Base-by-base conservation (phyloP, 2,797 vertebrate genomes). In the Pitangus sulphuratus region DNA sequence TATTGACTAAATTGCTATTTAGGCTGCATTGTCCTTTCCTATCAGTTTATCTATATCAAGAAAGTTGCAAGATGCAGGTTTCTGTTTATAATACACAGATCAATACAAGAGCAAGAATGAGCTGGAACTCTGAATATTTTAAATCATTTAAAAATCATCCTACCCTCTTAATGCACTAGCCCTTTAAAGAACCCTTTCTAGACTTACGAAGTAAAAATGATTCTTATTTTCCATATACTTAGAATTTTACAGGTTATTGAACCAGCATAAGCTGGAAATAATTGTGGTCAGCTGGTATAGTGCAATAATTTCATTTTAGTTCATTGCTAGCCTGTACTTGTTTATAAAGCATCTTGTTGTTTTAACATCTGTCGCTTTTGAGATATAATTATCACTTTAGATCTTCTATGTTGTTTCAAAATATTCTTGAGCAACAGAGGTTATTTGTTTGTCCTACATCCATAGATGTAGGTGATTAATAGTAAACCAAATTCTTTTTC, bases 341-440 rank as follows among this genome's bases (percentile, higher is more conserved):
- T 89, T 89, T 92, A 69, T 93, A 89, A 84, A 95, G 66, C 70
- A 72, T 92, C 77, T 93, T 91, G 51, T 86, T 94, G 65, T 90
- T 96, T 92, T 92, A 96, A 90, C 71, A 92, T 95, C 86, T 95
- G 92, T 80, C 0, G 1, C 68, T 90, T 90, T 94, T 24, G 71
- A 87, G 71, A 77, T 89, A 68, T 80, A 95, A 93, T 85, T 93
- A 89, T 87, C 54, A 66, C 68, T 94, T 96, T 60, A 83, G 68
- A 90, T 85, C 57, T 84, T 92, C 56, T 90, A 61, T 84, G 84
- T 84, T 80, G 22, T 89, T 93, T 93, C 78, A 87, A 89, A 93
- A 87, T 87, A 92, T 68, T 80, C 69, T 89, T 89, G 17, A 82
- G 33, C 54, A 91, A 64, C 51, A 86, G 75, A 83, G 53, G 40